phyloP scores from a whole-genome alignment of 2,113 vertebrate species.

The Malurus cyaneus region DNA sequence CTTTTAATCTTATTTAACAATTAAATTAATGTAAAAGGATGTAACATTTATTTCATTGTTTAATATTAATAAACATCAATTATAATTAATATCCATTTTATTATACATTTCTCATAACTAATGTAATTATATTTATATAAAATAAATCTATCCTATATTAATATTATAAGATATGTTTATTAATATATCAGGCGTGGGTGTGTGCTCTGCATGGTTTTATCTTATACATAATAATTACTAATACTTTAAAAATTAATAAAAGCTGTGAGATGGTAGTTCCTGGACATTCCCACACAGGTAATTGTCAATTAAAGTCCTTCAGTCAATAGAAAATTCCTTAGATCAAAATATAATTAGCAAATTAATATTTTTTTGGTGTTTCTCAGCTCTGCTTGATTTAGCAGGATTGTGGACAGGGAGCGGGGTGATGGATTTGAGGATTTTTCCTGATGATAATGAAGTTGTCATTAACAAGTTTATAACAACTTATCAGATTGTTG shows the following conservation, averaged over 20 bases:
- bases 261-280: background rate
- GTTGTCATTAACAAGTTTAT: background rate
- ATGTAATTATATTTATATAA: no score
- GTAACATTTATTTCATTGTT: no score
- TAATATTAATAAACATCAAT: no score
- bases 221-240: no score
- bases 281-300: rapidly evolving
- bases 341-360: background rate
- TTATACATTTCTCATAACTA: no score
- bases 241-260: background rate
- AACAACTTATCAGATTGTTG: background rate
- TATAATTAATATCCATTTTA: no score
- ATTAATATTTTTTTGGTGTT: background rate
- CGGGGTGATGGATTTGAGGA: background rate
- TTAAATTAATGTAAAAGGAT: no score
- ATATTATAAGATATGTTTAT: no score
- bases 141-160: no score
- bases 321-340: background rate
- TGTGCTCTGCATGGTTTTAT: no score
- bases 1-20: background rate
- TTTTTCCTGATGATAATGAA: background rate
- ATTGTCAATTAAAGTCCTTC: background rate
- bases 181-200: no score
- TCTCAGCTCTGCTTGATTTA: background rate
- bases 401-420: background rate